Conservation (phyloP, 2,113 vertebrate species). For the Sylvia atricapilla region DNA sequence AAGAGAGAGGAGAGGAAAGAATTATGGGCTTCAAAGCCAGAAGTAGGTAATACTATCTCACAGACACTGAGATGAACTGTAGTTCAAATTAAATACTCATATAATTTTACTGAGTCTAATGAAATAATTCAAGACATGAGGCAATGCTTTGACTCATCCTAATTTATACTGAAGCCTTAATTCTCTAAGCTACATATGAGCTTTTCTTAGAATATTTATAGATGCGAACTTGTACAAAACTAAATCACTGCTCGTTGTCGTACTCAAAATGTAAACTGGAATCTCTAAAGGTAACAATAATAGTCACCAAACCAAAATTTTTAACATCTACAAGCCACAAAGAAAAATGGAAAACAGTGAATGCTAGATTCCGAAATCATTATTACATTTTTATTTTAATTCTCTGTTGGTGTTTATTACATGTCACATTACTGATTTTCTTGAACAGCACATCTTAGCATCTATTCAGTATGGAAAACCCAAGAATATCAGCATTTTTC, state of each 20-base stretch:
- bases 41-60: background rate
- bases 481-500: background rate
- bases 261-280: background rate
- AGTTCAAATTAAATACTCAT: background rate
- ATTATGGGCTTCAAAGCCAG: background rate
- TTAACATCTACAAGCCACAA: background rate
- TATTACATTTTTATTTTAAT: background rate
- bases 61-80: background rate
- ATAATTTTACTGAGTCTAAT: background rate
- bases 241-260: background rate
- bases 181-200: background rate
- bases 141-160: background rate
- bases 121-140: background rate
- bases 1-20: background rate
- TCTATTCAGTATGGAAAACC: background rate
- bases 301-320: background rate
- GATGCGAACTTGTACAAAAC: background rate
- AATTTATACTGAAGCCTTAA: background rate
- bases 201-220: background rate
- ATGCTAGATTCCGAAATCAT: background rate
- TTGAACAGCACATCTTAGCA: background rate
- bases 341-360: background rate
- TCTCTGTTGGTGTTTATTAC: background rate
- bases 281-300: background rate
- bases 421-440: background rate